phyloP scores from a whole-genome alignment of 2,888 invertebrate genomes.

The Ametastegia equiseti region DNA sequence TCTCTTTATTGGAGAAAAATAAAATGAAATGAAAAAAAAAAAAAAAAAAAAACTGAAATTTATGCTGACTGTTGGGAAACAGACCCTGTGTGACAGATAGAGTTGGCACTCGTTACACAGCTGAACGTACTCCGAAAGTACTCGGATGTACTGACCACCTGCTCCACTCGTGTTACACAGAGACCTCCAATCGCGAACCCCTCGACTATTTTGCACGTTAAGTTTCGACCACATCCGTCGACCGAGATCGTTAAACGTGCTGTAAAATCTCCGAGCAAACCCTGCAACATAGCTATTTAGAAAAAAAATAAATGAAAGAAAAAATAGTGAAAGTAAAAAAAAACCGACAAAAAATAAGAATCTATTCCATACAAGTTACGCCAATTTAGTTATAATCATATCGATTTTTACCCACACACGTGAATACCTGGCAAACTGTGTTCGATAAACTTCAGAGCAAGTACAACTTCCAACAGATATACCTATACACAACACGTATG shows the following conservation, averaged over 20 bases:
- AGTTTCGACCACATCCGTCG: not conserved
- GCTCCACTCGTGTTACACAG: slow-evolving; percentile 26
- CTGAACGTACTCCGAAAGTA: not conserved
- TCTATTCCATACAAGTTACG: not conserved
- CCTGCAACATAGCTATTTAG: not conserved
- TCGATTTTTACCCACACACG: not conserved
- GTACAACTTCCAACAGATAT: too few relatives aligned
- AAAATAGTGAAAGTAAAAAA: too few relatives aligned
- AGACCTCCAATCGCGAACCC: not conserved
- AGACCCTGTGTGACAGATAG: slow-evolving; percentile 6
- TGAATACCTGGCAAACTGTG: not conserved
- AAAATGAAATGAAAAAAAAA: not conserved
- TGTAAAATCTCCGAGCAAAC: not conserved
- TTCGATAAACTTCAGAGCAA: too few relatives aligned
- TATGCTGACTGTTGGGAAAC: slow-evolving; percentile 6
- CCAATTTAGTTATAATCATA: not conserved
- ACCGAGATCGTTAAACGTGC: slow-evolving; percentile 1
- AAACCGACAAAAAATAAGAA: not conserved
- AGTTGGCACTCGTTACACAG: slow-evolving; percentile 8
- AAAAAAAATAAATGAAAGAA: not conserved
- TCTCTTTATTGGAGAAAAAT: not conserved
- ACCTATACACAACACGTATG: too few relatives aligned
- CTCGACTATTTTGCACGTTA: slow-evolving; percentile 12
- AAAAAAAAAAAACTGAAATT: slow-evolving; percentile 4
- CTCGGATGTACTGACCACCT: slow-evolving; percentile 34